Base-by-base conservation (phyloP, 2,113 vertebrate genomes). In the Prinia subflava region DNA sequence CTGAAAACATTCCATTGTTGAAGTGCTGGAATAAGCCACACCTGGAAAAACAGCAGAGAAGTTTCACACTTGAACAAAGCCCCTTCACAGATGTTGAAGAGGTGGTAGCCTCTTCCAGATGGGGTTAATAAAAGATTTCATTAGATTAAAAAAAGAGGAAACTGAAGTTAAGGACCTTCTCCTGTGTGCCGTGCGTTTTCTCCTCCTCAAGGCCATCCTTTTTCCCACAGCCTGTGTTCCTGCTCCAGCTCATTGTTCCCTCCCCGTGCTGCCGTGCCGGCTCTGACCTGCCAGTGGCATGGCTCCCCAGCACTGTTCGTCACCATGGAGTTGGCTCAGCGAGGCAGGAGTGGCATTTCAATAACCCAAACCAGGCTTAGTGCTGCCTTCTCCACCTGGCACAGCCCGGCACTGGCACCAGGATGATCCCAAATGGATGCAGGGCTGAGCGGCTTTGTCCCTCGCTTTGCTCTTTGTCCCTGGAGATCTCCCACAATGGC, bases 311-410 rank as follows among this genome's bases (percentile, higher is more conserved):
- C 11, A 35, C 47, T 69, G 77, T 44, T 74, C 79, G 95, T 94
- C 96, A 79, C 93, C 95, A 75, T 91, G 95, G 92, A 94, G 81
- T n/a, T 90, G 53, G 56, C 23, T 44, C 80, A 67, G 75, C 13
- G 6, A 65, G 69, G 69, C 11, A 3, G 59, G 2, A 42, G 63
- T 42, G 31, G 27, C 30, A 7, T 44, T 71, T 16, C 13, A 19
- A 21, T 22, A 23, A 33, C 41, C 37, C 56, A 8, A 50, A 15
- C 42, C 11, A 5, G 8, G 27, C 23, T 12, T 30, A 7, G 56
- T 6, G 0, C 28, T 65, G 78, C 70, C 60, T 47, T 60, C 89
- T 23, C 21, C 4, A 3, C 22, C 21, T 18, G 56, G 27, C 35
- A 13, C 16, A 35, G 65, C 25, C 5, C 15, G 18, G 60, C 3